Conservation (phyloP, 2,888 invertebrate genomes). For the Cosmia trapezina region DNA sequence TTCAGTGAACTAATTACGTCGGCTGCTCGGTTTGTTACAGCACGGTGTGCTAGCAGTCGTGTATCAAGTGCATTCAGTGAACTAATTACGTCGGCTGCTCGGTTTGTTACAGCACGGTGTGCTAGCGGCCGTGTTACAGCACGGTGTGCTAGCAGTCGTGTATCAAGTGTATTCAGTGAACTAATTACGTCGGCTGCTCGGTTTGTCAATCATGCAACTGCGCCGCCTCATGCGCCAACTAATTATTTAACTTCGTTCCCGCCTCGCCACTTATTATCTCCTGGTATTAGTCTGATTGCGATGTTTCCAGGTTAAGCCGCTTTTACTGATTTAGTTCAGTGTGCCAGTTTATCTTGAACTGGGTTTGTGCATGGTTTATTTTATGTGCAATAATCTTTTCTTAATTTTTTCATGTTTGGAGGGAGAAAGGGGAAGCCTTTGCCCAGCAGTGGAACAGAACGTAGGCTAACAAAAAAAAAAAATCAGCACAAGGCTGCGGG, state of each 20-base stretch:
- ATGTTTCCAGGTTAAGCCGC: slow-evolving; percentile 44
- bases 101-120: slow-evolving; percentile 68
- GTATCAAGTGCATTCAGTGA: too few relatives aligned
- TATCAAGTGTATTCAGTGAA: slow-evolving; percentile 82
- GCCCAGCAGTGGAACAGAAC: too few relatives aligned
- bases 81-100: too few relatives aligned
- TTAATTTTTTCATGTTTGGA: too few relatives aligned
- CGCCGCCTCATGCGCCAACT: slow-evolving; percentile 62
- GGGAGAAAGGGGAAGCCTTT: too few relatives aligned
- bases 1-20: too few relatives aligned
- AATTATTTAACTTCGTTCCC: slow-evolving; percentile 67
- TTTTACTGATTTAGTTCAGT: slow-evolving; percentile 46
- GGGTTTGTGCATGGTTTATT: background rate
- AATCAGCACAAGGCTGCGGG: too few relatives aligned
- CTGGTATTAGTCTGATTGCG: slow-evolving; percentile 57
- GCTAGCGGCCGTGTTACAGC: slow-evolving; percentile 36
- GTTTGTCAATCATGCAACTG: slow-evolving; percentile 84
- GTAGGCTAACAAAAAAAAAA: too few relatives aligned
- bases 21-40: too few relatives aligned
- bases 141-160: slow-evolving; percentile 68
- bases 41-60: too few relatives aligned
- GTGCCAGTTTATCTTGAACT: slow-evolving; percentile 19
- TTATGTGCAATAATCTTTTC: background rate
- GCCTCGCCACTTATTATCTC: slow-evolving; percentile 61
- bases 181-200: slow-evolving; percentile 84